Conservation (phyloP, 2,113 vertebrate genomes). For the Erythrocebus patas region DNA sequence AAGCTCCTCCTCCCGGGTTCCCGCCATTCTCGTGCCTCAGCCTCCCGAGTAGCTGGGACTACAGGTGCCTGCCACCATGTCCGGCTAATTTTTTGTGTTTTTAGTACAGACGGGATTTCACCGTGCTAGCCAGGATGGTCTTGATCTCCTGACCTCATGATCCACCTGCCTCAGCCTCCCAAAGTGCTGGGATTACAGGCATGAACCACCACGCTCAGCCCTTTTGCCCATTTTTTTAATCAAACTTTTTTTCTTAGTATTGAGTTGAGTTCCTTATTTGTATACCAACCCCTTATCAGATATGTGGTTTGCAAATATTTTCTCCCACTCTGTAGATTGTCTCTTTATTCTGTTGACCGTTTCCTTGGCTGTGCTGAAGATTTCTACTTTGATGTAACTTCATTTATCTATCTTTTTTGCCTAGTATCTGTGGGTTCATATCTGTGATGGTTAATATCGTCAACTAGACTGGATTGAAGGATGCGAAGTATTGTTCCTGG, state of each 20-base stretch:
- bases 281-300: background rate
- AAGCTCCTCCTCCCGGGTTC: too few species aligned
- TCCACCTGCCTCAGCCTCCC: too few species aligned
- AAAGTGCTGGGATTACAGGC: too few species aligned
- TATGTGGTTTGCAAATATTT: background rate
- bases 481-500: too few species aligned
- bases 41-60: too few species aligned
- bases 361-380: background rate
- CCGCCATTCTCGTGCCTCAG: too few species aligned
- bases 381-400: background rate
- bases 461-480: too few species aligned
- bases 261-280: background rate
- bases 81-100: too few species aligned
- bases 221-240: background rate
- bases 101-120: too few species aligned
- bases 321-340: background rate
- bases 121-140: too few species aligned
- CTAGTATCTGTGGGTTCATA: background rate
- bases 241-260: background rate
- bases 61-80: too few species aligned
- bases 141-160: too few species aligned
- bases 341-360: background rate
- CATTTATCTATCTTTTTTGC: background rate
- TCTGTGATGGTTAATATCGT: background rate
- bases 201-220: rapidly evolving